Base-by-base conservation (phyloP, 2,113 vertebrate genomes). In the Hepsetus odoe region DNA sequence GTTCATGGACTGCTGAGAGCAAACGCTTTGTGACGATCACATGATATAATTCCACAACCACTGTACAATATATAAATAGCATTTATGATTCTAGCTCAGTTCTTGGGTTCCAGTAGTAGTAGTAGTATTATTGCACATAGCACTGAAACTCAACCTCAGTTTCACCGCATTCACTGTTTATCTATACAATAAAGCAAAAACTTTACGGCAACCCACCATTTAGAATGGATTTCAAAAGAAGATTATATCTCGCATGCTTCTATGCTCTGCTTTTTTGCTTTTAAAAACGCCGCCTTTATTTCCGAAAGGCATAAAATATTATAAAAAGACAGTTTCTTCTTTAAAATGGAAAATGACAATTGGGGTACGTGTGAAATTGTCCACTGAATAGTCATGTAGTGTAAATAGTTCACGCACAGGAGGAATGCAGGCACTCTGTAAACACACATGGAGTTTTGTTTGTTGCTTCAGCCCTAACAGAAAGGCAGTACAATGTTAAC, bases 351-450 rank as follows among this genome's bases (percentile, higher is more conserved):
- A 35, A 68, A 77, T 51, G 61, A 70, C 66, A 38, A 51, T 4
- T 35, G 56, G 69, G 28, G 35, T 32, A 55, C 38, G 24, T 72
- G 56, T 65, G 72, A 74, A 74, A 82, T 69, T 13, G 61, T 73
- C 49, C 69, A 73, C 59, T 65, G 66, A 86, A 87, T 74, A 74
- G 79, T 85, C 82, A 86, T 83, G 76, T 74, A 35, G 28, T 42
- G 79, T 81, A 82, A 85, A 85, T 80, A 82, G 84, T 83, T 86
- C 82, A 88, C 80, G 49, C 68, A 66, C 81, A 88, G 78, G 80
- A 88, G 79, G 73, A 88, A 86, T 83, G 85, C 87, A 86, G 84
- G 82, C 85, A 83, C 61, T 86, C 74, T 88, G 89, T 91, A 92
- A 88, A 91, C 90, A 85, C n/a, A 5, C 51, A 7, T 62, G 68